Evolutionary conservation across 2,113 vertebrate genomes (phyloP).

Genomic region (Amblyornis subalaris): DNA sequence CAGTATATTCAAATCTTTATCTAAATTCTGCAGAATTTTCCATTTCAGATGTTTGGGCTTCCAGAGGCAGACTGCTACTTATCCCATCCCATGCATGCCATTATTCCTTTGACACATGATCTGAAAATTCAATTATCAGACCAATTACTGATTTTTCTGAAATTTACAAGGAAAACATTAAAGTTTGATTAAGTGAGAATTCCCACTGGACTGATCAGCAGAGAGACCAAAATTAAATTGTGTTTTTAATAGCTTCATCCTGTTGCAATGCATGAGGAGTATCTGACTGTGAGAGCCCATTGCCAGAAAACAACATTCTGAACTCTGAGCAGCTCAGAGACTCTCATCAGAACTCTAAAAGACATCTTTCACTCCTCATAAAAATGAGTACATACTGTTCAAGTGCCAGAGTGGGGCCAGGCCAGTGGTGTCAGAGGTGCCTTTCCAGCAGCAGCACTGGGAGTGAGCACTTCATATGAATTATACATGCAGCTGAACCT

Average conservation of each 20-base stretch:
- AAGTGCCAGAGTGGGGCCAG: background rate
- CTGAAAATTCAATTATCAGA: constrained; percentile 69
- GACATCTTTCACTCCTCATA: background rate
- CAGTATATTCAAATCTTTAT: constrained; percentile 34
- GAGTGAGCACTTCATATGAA: background rate
- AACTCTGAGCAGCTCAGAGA: background rate
- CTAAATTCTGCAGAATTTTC: constrained; percentile 49
- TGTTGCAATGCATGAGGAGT: constrained; percentile 25
- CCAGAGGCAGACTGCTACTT: constrained; percentile 48
- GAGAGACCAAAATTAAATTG: constrained; percentile 23
- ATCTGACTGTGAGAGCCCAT: background rate
- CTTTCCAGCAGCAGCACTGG: background rate
- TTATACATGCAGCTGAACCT: background rate
- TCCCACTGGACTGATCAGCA: constrained; percentile 51
- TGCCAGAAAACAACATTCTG: background rate
- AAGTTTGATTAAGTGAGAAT: constrained; percentile 73
- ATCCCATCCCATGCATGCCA: constrained; percentile 35
- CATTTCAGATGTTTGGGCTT: constrained; percentile 47
- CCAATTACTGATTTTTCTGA: constrained; percentile 68
- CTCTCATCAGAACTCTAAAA: background rate
- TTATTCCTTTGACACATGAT: constrained; percentile 61
- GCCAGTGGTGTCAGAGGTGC: background rate
- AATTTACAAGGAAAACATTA: constrained; percentile 58
- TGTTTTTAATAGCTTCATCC: constrained; percentile 38
- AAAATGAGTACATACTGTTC: background rate